Evolutionary conservation across 1,140 invertebrate genomes (phyloP), one percentile per base, ranked within the genome.

Genomic region (Phthorimaea operculella): DNA sequence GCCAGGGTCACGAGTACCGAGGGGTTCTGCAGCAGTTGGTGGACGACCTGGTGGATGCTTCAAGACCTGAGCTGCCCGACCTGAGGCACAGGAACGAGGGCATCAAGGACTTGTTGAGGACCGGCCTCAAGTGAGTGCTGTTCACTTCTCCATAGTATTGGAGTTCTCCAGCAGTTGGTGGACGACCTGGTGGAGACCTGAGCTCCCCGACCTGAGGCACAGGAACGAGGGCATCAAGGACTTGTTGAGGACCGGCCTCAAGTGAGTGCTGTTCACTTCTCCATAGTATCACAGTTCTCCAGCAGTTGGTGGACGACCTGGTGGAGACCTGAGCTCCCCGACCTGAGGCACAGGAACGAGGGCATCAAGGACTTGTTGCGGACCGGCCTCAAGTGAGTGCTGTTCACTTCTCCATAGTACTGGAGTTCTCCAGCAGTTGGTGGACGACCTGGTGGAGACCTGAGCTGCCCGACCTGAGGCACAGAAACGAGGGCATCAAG

Each of bases 21-120:
- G 85, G 89, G 2, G 69, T 89, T 16, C 68, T 90, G 17, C 87
- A 89, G 67, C 85, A 87, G 57, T 60, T 90, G 57, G 64, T 87
- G 0, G 80, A 76, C 7, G 88, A 89, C 65, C 60, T 90, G 21
- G 71, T 89, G 3, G 74, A 87, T 6, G 21, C 21, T 6, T 6
- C 2, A 6, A 2, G 75, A 55, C 81, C 86, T 16, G 86, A 89
- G 36, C 68, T 89, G 44, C 55, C 65, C 0, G 89, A 90, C 65
- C 71, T 90, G 36, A 71, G 77, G 14, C 80, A 85, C 54, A 81
- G 83, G 62, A 86, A 84, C 10, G 78, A 87, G 12, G 87, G 87
- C 4, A 61, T 87, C 16, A 84, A 85, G 54, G 82, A 83, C 34
- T 80, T 80, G 60, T 79, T 76, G 53, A 70, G 68, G 6, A 81